These are phyloP conservation scores for Arothron firmamentum DNA, from an alignment of 2,113 vertebrate species.

Conservation along the genomic window DNA sequence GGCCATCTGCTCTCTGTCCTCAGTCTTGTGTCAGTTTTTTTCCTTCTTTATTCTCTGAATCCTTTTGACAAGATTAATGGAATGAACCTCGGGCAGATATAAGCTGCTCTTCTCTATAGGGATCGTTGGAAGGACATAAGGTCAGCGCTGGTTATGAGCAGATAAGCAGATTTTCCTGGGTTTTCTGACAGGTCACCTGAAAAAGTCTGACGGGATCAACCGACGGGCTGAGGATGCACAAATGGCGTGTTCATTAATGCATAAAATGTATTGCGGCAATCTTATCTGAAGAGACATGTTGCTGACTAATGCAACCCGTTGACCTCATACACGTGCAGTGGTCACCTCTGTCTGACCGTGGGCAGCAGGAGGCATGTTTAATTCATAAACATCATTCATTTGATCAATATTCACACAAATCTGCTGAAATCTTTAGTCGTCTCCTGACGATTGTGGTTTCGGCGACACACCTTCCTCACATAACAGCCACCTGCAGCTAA, in stretches of 20 bases:
- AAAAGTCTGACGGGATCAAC: no score
- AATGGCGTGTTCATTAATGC: not conserved
- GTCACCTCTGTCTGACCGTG: no score
- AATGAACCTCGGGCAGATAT: conserved; percentile 58
- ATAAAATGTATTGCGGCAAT: conserved; percentile 6
- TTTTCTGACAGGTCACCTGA: conserved; percentile 1
- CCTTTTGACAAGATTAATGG: conserved; percentile 68
- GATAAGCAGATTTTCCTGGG: conserved; percentile 11
- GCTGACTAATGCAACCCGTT: no score
- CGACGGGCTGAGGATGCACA: no score
- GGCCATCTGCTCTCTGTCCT: conserved; percentile 57
- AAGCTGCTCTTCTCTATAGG: conserved; percentile 66
- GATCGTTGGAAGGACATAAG: conserved; percentile 39
- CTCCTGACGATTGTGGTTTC: no score
- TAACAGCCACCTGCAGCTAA: not conserved
- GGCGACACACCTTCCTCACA: not conserved
- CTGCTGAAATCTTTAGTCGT: no score
- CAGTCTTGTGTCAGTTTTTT: conserved; percentile 37
- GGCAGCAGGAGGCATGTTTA: no score
- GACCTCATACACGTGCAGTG: no score
- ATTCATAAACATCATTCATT: no score
- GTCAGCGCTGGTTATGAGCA: conserved; percentile 26
- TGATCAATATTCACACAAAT: no score
- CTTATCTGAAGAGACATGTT: no score
- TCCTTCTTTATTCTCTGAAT: conserved; percentile 43